phyloP scores from a whole-genome alignment of 1,140 invertebrate species.

The Homalodisca vitripennis region DNA sequence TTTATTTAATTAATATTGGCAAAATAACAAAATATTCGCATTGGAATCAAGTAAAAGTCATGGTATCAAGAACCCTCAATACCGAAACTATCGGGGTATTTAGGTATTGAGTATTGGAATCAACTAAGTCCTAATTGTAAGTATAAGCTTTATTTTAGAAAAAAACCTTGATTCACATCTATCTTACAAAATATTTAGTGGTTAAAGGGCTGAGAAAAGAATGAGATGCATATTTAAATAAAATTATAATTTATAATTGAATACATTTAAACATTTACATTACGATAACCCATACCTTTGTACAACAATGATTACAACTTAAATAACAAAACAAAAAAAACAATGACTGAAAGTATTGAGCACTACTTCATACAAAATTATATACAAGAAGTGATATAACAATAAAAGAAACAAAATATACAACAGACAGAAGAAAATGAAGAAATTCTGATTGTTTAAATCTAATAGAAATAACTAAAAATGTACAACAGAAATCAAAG shows the following conservation, averaged over 20 bases:
- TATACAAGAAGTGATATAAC: not conserved
- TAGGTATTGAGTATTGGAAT: too few relatives aligned
- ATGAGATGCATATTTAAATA: not conserved
- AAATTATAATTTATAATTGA: conserved; percentile 8
- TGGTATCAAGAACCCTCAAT: too few relatives aligned
- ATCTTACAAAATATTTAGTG: too few relatives aligned
- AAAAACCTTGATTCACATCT: too few relatives aligned
- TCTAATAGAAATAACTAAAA: not conserved
- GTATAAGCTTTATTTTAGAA: too few relatives aligned
- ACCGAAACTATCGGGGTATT: too few relatives aligned
- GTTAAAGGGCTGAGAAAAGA: not conserved
- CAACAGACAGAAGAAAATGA: not conserved
- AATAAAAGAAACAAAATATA: not conserved
- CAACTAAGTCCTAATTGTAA: too few relatives aligned
- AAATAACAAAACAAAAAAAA: not conserved
- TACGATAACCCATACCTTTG: conserved; percentile 12
- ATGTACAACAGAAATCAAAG: not conserved
- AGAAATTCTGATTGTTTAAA: not conserved
- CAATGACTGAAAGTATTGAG: not conserved
- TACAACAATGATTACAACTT: not conserved
- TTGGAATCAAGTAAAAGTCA: too few relatives aligned
- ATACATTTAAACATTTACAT: conserved; percentile 11
- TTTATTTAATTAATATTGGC: too few relatives aligned
- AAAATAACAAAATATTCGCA: too few relatives aligned
- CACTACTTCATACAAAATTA: not conserved